Evolutionary conservation across 1,140 invertebrate genomes (phyloP), one percentile per base, ranked within the genome.

Genomic region (Stegodyphus dumicola): DNA sequence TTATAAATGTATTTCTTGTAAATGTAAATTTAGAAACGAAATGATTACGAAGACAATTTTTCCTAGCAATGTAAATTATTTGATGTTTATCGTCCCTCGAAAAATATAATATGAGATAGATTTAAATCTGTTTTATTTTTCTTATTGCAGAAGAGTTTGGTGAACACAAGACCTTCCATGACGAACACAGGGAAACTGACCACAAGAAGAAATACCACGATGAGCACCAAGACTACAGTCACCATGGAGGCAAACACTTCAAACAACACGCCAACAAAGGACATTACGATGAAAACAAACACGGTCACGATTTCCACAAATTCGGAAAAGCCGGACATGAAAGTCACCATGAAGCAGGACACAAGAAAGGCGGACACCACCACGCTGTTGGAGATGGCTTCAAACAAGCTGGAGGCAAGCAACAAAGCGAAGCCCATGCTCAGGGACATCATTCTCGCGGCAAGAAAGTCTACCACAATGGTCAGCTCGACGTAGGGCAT

Each of bases 161-260:
- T 17, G 87, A 88, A 7, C 86, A 88, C 64, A 88, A 88, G 49
- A 88, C 86, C 15, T 88, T 87, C 74, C 86, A 88, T 49, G 88
- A 88, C 64, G 87, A 87, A n/a, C 88, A 87, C 79, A 64, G 85
- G 51, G 87, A 88, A 56, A 83, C 81, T 5, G 88, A 87, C 60
- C 86, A 86, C 75, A 79, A 88, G 51, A 88, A 88, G 76, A 88
- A 88, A 56, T 86, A 87, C 51, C 80, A 86, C 33, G 86, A 87
- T 33, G 77, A 88, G 17, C 79, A 86, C 33, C 74, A 86, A 56
- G 80, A 83, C 7, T 87, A 83, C 76, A 69, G 53, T 48, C 79
- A 85, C n/a, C 75, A 87, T 10, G 86, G 79, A 1, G 86, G 86
- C 65, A 85, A 78, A 52, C 77, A 79, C 9, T 80, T 83, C 53